A percentile compares a stretch with the other conserved stretches of the same genome.
Conservation (phyloP, 2,797 vertebrate species). For the Sebastolobus altivelis region DNA sequence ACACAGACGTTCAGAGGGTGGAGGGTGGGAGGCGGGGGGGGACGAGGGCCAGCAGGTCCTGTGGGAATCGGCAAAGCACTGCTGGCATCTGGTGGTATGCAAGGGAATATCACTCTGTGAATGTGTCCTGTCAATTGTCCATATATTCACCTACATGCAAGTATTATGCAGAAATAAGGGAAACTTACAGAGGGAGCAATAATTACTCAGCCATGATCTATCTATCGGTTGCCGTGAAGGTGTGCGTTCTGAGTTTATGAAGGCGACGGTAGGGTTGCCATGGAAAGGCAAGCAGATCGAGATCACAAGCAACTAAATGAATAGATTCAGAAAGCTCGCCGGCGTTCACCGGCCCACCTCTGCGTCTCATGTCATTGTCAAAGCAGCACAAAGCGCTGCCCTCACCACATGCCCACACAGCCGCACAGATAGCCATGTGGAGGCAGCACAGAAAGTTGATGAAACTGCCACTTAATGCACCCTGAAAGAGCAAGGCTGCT, state of each 20-base stretch:
- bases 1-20: slow-evolving; percentile 67
- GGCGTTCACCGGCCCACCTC: slow-evolving; percentile 40
- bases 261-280: slow-evolving; percentile 21
- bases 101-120: slow-evolving; percentile 68
- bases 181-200: slow-evolving; percentile 18
- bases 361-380: slow-evolving; percentile 28
- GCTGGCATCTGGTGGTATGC: slow-evolving; percentile 85
- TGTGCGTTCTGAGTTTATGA: slow-evolving; percentile 25
- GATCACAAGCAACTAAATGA: slow-evolving; percentile 49
- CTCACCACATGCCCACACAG: slow-evolving; percentile 55
- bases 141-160: slow-evolving; percentile 18
- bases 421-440: slow-evolving; percentile 22
- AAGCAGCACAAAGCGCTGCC: slow-evolving; percentile 32
- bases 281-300: slow-evolving; percentile 42
- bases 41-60: slow-evolving; percentile 41
- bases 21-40: neutral
- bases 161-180: neutral
- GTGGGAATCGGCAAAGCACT: slow-evolving; percentile 75
- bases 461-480: slow-evolving; percentile 39
- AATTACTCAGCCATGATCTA: slow-evolving; percentile 18
- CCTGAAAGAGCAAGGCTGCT: slow-evolving; percentile 29
- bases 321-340: slow-evolving; percentile 26
- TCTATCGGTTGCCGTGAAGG: slow-evolving; percentile 21
- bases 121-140: slow-evolving; percentile 58
- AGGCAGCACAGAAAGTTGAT: slow-evolving; percentile 45